Percentiles rank a stretch among this genome's conserved stretches.
Evolutionary conservation across 2,888 invertebrate genomes (phyloP).

Genomic region (Leptinotarsa haldemani): DNA sequence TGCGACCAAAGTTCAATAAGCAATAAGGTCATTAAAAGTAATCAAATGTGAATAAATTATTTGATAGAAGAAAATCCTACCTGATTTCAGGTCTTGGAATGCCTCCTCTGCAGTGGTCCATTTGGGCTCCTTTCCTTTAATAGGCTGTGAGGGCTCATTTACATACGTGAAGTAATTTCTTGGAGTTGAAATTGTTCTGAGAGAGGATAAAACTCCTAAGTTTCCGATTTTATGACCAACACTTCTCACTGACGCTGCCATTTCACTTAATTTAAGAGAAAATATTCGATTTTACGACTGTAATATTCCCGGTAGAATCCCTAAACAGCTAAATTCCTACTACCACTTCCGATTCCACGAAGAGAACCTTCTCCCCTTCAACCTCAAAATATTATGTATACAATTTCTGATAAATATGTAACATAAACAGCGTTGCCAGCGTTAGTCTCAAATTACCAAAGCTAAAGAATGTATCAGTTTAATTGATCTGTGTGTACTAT

Average conservation of each 20-base stretch:
- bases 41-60: too few species aligned
- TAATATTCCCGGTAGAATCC: background rate
- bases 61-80: slow-evolving; percentile 67
- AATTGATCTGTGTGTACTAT: too few species aligned
- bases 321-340: background rate
- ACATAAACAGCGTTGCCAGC: background rate
- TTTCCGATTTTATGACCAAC: slow-evolving; percentile 52
- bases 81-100: slow-evolving; percentile 82
- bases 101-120: slow-evolving; percentile 81
- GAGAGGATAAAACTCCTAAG: slow-evolving; percentile 52
- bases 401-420: background rate
- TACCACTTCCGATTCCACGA: background rate
- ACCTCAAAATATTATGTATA: background rate
- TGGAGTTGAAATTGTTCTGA: slow-evolving; percentile 57
- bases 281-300: background rate
- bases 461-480: too few species aligned
- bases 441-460: background rate
- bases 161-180: slow-evolving; percentile 82
- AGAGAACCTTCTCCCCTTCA: background rate
- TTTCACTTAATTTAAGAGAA: slow-evolving; percentile 33
- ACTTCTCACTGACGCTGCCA: slow-evolving; percentile 58
- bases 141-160: slow-evolving; percentile 84
- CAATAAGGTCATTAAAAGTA: background rate
- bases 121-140: slow-evolving; percentile 78
- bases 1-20: slow-evolving; percentile 1